phyloP scores from a whole-genome alignment of 2,797 vertebrate genomes.

The Prionace glauca region DNA sequence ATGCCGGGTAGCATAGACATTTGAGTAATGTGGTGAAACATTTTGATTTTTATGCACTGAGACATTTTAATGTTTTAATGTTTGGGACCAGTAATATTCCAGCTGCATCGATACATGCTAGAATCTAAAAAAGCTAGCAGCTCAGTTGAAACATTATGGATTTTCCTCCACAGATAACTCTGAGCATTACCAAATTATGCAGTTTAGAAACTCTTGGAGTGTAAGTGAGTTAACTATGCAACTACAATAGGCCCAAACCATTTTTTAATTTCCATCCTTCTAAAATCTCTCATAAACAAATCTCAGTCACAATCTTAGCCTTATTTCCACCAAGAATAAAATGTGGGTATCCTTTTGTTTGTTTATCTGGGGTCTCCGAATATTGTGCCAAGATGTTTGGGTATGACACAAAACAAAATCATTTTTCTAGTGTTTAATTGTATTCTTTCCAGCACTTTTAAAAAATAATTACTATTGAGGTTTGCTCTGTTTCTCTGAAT shows the following conservation, averaged over 20 bases:
- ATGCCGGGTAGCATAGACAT: not conserved
- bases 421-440: not conserved
- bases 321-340: not conserved
- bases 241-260: not conserved
- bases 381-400: not conserved
- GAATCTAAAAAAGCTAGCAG: not conserved
- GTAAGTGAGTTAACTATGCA: no score
- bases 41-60: conserved; percentile 12
- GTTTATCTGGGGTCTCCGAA: not conserved
- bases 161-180: not conserved
- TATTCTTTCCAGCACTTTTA: not conserved
- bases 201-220: not conserved
- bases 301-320: not conserved
- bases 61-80: not conserved
- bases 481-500: not conserved
- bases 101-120: not conserved
- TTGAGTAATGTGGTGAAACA: not conserved
- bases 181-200: not conserved
- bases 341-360: not conserved
- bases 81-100: conserved; percentile 15
- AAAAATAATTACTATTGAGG: not conserved
- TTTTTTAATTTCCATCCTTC: not conserved
- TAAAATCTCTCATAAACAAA: not conserved
- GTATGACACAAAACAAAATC: not conserved
- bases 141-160: not conserved